A percentile compares a stretch with the other conserved stretches of the same genome.
Evolutionary conservation across 2,888 invertebrate species (phyloP).

Genomic region (Alitta virens): DNA sequence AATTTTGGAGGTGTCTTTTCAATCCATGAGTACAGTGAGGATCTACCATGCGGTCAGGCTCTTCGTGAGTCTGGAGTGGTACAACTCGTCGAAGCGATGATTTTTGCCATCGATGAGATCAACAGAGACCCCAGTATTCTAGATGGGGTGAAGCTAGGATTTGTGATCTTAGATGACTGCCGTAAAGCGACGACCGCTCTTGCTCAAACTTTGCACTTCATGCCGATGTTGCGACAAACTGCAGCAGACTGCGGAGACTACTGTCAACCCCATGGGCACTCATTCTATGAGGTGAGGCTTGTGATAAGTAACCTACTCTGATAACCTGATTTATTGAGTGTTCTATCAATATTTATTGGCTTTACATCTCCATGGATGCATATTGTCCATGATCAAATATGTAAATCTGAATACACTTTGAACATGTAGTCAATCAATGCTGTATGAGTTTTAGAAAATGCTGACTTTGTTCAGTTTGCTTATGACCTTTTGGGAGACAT

Average conservation of each 20-base stretch:
- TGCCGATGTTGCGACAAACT: conserved; percentile 23
- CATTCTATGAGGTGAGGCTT: background rate
- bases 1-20: conserved; percentile 35
- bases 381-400: no score
- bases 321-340: no score
- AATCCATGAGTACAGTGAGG: conserved; percentile 22
- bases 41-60: conserved; percentile 23
- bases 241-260: background rate
- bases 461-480: no score
- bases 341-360: no score
- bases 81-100: conserved; percentile 38
- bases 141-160: conserved; percentile 34
- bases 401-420: no score
- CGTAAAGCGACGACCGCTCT: conserved; percentile 36
- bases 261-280: background rate
- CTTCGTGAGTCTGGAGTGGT: conserved; percentile 33
- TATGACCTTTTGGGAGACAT: no score
- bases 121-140: conserved; percentile 32
- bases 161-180: conserved; percentile 40
- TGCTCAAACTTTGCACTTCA: conserved; percentile 35
- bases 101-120: conserved; percentile 34
- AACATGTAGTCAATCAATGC: no score
- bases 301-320: background rate
- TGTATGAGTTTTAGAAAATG: no score
- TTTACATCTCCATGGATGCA: no score